Conservation (phyloP, 2,888 invertebrate species). For the Heliconius sara region DNA sequence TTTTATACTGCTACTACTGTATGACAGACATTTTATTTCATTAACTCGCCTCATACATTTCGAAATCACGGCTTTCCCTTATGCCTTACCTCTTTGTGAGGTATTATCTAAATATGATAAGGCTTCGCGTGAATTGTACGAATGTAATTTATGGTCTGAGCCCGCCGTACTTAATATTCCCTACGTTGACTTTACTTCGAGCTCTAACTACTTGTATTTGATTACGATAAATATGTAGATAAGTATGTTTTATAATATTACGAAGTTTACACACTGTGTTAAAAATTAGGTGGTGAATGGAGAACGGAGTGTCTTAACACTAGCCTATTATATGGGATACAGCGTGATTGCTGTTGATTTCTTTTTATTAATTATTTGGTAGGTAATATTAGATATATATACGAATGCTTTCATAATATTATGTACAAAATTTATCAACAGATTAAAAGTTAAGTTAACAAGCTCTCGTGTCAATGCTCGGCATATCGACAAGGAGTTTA, state of each 20-base stretch:
- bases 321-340: too few relatives aligned
- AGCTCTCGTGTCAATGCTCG: background rate
- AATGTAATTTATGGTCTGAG: conserved; percentile 32
- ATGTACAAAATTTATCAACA: background rate
- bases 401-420: background rate
- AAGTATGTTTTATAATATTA: background rate
- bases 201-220: conserved; percentile 17
- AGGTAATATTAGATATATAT: background rate
- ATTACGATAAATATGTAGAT: conserved; percentile 7
- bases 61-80: background rate
- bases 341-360: too few relatives aligned
- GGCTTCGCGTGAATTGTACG: conserved; percentile 27
- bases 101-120: conserved; percentile 34
- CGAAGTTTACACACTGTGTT: background rate
- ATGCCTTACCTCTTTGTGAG: conserved; percentile 20
- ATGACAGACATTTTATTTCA: background rate
- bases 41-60: background rate
- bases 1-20: too few relatives aligned
- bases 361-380: too few relatives aligned
- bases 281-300: too few relatives aligned
- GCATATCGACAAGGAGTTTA: background rate
- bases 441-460: background rate
- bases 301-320: too few relatives aligned
- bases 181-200: conserved; percentile 21
- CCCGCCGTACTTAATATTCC: conserved; percentile 29